Conservation (phyloP, 2,113 vertebrate genomes). For the Taurulus bubalis region DNA sequence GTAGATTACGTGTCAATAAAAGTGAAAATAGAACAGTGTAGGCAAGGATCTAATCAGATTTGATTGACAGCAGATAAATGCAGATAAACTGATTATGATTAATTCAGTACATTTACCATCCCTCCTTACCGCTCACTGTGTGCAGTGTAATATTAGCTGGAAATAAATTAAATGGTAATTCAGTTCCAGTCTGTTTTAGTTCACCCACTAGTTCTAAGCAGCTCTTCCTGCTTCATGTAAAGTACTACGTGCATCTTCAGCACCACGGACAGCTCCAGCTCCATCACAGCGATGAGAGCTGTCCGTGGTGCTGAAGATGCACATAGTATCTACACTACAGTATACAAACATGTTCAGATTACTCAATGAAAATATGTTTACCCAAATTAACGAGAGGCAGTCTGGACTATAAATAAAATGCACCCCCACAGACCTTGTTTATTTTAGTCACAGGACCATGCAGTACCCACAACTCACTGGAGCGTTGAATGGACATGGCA, state of each 20-base stretch:
- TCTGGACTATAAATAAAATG: conserved; percentile 21
- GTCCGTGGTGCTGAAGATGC: too few relatives aligned
- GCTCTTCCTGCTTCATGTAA: neutral
- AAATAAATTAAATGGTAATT: neutral
- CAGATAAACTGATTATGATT: neutral
- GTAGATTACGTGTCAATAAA: neutral
- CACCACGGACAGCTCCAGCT: conserved; percentile 39
- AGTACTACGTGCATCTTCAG: conserved; percentile 1
- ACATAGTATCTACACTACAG: neutral
- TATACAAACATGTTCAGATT: neutral
- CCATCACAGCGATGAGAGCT: too few relatives aligned
- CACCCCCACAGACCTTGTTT: conserved; percentile 52
- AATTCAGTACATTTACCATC: neutral
- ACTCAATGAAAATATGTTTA: neutral
- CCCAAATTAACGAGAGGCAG: conserved; percentile 6
- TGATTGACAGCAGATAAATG: neutral
- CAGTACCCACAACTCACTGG: conserved; percentile 36
- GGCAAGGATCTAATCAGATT: neutral
- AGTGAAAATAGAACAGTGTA: neutral
- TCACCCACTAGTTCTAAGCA: neutral
- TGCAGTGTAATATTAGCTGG: neutral
- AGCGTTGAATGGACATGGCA: conserved; percentile 46
- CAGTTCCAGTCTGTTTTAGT: neutral
- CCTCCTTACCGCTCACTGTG: neutral
- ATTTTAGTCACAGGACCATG: conserved; percentile 53